phyloP scores from a whole-genome alignment of 2,113 vertebrate species.

The Perca fluviatilis region DNA sequence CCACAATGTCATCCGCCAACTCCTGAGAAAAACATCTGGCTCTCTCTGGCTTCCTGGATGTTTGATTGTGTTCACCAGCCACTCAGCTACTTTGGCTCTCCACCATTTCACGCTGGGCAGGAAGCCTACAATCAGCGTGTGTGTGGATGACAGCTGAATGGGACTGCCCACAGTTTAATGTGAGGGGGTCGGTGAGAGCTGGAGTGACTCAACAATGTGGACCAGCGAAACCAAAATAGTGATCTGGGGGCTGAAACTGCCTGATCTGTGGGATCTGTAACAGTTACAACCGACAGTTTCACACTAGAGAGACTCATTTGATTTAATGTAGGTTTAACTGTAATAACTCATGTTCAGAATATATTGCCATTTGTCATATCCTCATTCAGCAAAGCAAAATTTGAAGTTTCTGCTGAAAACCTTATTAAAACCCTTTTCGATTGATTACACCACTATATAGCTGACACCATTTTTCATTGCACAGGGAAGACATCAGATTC shows the following conservation, averaged over 20 bases:
- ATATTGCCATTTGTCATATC: slow-evolving; percentile 18
- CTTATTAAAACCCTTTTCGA: slow-evolving; percentile 11
- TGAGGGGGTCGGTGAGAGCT: neutral
- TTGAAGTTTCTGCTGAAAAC: slow-evolving; percentile 10
- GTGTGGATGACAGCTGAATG: slow-evolving; percentile 31
- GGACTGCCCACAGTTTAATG: slow-evolving; percentile 33
- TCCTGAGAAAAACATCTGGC: slow-evolving; percentile 71
- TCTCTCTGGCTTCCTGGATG: slow-evolving; percentile 53
- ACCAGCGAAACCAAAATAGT: slow-evolving; percentile 16
- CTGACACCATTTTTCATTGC: slow-evolving; percentile 49
- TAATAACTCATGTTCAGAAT: neutral
- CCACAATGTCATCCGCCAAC: slow-evolving; percentile 43
- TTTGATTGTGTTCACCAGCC: slow-evolving; percentile 60
- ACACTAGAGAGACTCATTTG: neutral
- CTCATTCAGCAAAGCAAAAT: slow-evolving; percentile 25
- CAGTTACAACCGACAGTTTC: neutral
- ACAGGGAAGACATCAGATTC: slow-evolving; percentile 46
- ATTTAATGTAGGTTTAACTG: neutral
- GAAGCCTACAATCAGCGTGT: slow-evolving; percentile 54
- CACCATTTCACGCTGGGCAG: slow-evolving; percentile 55
- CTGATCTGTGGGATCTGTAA: neutral
- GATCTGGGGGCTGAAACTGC: neutral
- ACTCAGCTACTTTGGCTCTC: slow-evolving; percentile 64
- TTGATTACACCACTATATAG: slow-evolving; percentile 17
- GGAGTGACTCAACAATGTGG: slow-evolving; percentile 25